Percentiles rank a stretch among this genome's conserved stretches.
phyloP scores from a whole-genome alignment of 1,140 invertebrate species.

The Lordiphosa clarofinis region DNA sequence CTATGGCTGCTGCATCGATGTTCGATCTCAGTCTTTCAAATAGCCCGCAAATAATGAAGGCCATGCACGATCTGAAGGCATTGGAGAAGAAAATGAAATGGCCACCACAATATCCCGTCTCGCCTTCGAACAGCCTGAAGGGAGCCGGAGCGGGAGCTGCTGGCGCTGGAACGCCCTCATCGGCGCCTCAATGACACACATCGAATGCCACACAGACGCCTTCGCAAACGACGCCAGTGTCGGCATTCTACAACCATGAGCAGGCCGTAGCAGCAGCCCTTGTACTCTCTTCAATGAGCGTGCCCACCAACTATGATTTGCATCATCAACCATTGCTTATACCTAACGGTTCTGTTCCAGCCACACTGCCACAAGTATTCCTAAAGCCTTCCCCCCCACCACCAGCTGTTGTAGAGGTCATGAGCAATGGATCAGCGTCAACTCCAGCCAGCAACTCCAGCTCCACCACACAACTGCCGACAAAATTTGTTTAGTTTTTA shows the following conservation, averaged over 20 bases:
- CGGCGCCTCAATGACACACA: slow-evolving; percentile 66
- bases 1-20: neutral
- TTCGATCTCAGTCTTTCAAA: slow-evolving; percentile 36
- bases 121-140: slow-evolving; percentile 19
- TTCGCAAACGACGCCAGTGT: slow-evolving; percentile 47
- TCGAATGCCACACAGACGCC: slow-evolving; percentile 50
- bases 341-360: slow-evolving; percentile 23
- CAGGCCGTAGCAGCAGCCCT: slow-evolving; percentile 67
- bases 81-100: slow-evolving; percentile 52
- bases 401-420: slow-evolving; percentile 21
- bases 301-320: slow-evolving; percentile 47
- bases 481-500: slow-evolving; percentile 52
- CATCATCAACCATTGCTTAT: slow-evolving; percentile 17
- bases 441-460: slow-evolving; percentile 23
- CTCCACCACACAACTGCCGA: slow-evolving; percentile 45
- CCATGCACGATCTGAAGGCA: slow-evolving; percentile 39
- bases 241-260: slow-evolving; percentile 72
- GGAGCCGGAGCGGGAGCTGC: slow-evolving; percentile 11
- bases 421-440: slow-evolving; percentile 25
- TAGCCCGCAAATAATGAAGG: slow-evolving; percentile 42
- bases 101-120: slow-evolving; percentile 16
- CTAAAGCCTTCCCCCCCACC: slow-evolving; percentile 63
- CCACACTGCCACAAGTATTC: slow-evolving; percentile 78
- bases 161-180: slow-evolving; percentile 18
- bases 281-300: slow-evolving; percentile 70